phyloP scores from a whole-genome alignment of 2,888 invertebrate genomes.

The Tuberolachnus salignus region DNA sequence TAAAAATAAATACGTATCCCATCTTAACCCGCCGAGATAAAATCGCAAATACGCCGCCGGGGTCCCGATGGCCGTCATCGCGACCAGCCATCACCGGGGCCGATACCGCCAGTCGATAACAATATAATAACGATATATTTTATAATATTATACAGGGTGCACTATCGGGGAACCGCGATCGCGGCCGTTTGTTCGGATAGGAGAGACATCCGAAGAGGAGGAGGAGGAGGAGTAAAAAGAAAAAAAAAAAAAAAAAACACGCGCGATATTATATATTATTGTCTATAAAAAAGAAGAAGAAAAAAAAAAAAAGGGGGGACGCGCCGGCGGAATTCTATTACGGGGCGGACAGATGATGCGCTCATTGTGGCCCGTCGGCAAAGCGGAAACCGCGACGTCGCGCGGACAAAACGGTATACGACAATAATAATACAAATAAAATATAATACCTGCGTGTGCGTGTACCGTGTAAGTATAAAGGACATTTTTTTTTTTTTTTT shows the following conservation, averaged over 20 bases:
- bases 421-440: no score
- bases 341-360: conserved; percentile 40
- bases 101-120: no score
- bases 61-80: not conserved
- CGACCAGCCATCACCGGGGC: no score
- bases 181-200: not conserved
- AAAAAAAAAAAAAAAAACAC: conserved; percentile 8
- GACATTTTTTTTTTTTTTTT: conserved; percentile 18
- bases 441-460: no score
- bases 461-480: not conserved
- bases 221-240: no score
- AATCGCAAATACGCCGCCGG: no score
- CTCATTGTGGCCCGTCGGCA: conserved; percentile 42
- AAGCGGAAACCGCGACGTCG: conserved; percentile 54
- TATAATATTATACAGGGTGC: not conserved
- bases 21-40: no score
- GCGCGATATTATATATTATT: not conserved
- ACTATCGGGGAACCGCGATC: not conserved
- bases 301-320: not conserved
- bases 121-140: not conserved
- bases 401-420: conserved; percentile 23
- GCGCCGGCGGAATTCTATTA: conserved; percentile 14
- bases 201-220: no score
- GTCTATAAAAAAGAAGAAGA: not conserved
- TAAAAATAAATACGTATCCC: no score